Percentiles rank a stretch among this genome's conserved stretches.
Conservation (phyloP, 2,797 vertebrate species). For the Champsocephalus esox region DNA sequence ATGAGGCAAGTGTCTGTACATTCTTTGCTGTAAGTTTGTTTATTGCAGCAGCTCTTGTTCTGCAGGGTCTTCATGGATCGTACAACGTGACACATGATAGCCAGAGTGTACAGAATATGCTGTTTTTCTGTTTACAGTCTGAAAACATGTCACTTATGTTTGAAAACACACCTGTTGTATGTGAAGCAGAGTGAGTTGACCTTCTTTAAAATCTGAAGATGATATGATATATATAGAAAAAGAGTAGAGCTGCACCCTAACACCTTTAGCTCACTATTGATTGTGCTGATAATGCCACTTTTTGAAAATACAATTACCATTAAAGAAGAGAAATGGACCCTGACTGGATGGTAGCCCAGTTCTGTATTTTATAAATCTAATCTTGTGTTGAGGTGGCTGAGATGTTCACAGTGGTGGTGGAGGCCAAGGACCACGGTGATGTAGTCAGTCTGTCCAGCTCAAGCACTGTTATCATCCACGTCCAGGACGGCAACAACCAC, state of each 20-base stretch:
- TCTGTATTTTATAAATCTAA: neutral
- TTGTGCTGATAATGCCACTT: neutral
- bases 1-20: constrained; percentile 64
- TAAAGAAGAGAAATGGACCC: neutral
- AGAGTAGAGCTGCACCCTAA: neutral
- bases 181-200: neutral
- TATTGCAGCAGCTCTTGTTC: neutral
- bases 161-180: neutral
- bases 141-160: neutral
- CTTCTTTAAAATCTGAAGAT: neutral
- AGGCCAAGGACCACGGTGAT: constrained; percentile 79
- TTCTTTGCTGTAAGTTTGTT: neutral
- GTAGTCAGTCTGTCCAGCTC: constrained; percentile 72
- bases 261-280: neutral
- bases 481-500: constrained; percentile 77
- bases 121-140: neutral
- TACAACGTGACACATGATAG: neutral
- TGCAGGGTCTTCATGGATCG: neutral
- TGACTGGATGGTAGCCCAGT: neutral
- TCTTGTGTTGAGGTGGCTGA: constrained; percentile 59
- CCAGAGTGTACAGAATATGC: neutral
- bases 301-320: neutral
- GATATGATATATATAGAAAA: neutral
- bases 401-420: constrained; percentile 68
- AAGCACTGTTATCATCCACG: constrained; percentile 67